Evolutionary conservation across 2,888 invertebrate genomes (phyloP), one percentile per base, ranked within the genome.

Genomic region (Caenorhabditis doughertyi): DNA sequence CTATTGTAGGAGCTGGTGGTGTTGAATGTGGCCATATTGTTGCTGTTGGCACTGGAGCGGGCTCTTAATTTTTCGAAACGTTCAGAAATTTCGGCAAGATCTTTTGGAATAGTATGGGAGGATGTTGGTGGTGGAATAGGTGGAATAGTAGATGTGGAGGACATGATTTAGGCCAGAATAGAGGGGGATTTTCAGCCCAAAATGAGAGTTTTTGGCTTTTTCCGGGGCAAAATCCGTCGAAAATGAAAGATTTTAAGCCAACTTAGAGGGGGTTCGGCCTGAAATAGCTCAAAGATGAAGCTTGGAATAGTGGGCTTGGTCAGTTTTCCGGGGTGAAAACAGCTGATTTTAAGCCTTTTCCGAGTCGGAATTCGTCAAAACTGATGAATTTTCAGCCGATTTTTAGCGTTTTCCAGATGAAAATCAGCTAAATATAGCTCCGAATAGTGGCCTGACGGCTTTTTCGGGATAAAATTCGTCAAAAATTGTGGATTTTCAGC

Each of bases 1-100:
- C 90, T 79, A 81, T 90, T 90, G 83, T 90, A 90, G 51, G 88
- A 87, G 18, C 89, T 88, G 27, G 85, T 85, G 47, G 88, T 86
- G 77, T 89, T 90, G 89, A 79, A 89, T 13, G 87, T 86, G 47
- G 87, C 83, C 90, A 90, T 89, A 23, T 81, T 81, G 71, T 60
- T 76, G 58, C 44, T 67, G 51, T 32, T 55, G 29, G 51, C 53
- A 13, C n/a, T n/a, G n/a, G n/a, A n/a, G n/a, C 76, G 76, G n/a
- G 76, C 65, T 67, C 81, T 81, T 67, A 81, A 76, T 81, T 81
- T 81, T 35, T 81, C 81, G 47, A 81, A 81, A 65, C 81, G 49
- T 68, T 81, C 81, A 1, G 81, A 81, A 7, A 81, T 81, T 49
- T 81, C 81, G 25, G 74, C 67, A 39, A 81, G 49, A 58, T 81